phyloP scores from a whole-genome alignment of 2,113 vertebrate genomes.

The Naja naja region DNA sequence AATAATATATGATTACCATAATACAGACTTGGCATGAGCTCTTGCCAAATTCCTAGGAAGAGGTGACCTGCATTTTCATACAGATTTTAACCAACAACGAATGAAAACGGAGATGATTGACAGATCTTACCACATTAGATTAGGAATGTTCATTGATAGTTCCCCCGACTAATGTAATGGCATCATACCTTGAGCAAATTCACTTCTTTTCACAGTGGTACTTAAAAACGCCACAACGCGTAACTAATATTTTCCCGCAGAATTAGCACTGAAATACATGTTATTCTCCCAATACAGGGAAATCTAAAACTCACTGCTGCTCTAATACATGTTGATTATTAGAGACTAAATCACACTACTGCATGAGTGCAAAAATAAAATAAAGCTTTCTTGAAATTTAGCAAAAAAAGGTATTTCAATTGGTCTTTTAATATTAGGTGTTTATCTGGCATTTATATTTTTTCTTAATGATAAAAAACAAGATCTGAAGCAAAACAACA shows the following conservation, averaged over 20 bases:
- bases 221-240: background rate
- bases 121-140: background rate
- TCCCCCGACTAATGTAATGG: background rate
- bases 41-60: background rate
- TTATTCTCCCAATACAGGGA: background rate
- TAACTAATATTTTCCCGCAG: background rate
- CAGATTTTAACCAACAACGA: background rate
- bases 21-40: background rate
- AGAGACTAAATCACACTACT: conserved; percentile 3
- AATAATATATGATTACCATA: background rate
- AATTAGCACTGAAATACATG: background rate
- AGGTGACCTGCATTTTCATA: background rate
- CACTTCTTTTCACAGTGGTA: background rate
- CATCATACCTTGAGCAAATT: background rate
- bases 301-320: background rate
- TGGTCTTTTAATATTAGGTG: conserved; percentile 17
- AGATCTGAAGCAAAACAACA: background rate
- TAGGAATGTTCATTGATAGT: background rate
- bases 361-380: conserved; percentile 12
- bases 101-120: background rate
- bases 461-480: conserved; percentile 44
- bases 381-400: background rate
- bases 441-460: conserved; percentile 15
- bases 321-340: background rate
- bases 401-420: background rate